These are phyloP conservation scores for Chrysolina haemoptera DNA, from an alignment of 2,888 invertebrate species.

Conservation along the genomic window DNA sequence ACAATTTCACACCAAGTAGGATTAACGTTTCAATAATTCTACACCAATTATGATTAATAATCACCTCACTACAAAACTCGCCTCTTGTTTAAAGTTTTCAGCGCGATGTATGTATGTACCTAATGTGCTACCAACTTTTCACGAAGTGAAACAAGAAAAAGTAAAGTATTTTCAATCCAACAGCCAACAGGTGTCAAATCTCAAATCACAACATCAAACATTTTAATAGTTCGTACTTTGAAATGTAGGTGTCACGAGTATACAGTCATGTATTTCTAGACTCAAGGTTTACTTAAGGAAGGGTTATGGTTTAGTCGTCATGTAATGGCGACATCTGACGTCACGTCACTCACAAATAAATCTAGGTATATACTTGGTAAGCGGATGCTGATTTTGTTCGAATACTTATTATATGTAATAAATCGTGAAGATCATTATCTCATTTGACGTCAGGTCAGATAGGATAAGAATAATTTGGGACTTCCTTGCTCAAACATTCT, in stretches of 20 bases:
- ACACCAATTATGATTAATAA: background rate
- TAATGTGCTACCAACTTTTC: slow-evolving; percentile 14
- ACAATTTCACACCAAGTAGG: background rate
- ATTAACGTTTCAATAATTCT: background rate
- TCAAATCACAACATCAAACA: background rate
- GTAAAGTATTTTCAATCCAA: slow-evolving; percentile 26
- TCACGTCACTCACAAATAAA: too few species aligned
- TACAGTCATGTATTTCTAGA: background rate
- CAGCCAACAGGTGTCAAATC: slow-evolving; percentile 32
- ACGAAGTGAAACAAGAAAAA: slow-evolving; percentile 16
- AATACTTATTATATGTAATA: too few species aligned
- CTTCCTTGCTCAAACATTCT: too few species aligned
- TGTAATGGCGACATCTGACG: too few species aligned
- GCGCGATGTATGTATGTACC: slow-evolving; percentile 7
- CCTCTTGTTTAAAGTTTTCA: slow-evolving; percentile 11
- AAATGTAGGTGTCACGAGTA: slow-evolving; percentile 11
- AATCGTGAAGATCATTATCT: too few species aligned
- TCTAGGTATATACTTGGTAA: too few species aligned
- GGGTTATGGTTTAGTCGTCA: too few species aligned
- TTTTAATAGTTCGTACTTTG: background rate
- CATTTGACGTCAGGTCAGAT: too few species aligned
- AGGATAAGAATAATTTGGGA: too few species aligned
- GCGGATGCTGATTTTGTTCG: too few species aligned
- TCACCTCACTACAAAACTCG: slow-evolving; percentile 2
- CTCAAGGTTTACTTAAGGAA: too few species aligned